A percentile compares a stretch with the other conserved stretches of the same genome.
Evolutionary conservation across 2,797 vertebrate species (phyloP).

Genomic region (Micrastur ruficollis): DNA sequence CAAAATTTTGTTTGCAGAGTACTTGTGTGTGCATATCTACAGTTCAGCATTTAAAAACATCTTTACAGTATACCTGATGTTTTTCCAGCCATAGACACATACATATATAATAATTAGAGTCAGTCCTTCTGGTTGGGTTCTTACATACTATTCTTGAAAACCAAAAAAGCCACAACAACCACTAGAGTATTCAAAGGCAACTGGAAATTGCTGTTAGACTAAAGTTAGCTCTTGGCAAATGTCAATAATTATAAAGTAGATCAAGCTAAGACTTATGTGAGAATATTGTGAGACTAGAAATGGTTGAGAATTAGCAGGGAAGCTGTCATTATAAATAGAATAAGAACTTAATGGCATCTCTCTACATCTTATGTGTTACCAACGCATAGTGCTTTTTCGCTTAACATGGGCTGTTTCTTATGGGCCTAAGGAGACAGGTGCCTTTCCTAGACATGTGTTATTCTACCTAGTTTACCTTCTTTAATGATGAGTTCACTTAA

Average conservation of each 20-base stretch:
- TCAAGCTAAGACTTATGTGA: background rate
- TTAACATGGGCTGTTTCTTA: background rate
- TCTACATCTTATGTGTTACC: background rate
- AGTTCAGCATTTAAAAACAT: background rate
- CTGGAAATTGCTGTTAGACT: background rate
- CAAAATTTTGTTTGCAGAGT: background rate
- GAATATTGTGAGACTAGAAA: background rate
- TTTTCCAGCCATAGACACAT: background rate
- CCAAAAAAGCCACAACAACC: background rate
- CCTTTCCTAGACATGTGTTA: background rate
- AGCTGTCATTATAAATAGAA: background rate
- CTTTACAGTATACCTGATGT: background rate
- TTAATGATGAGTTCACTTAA: background rate
- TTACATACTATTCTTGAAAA: background rate
- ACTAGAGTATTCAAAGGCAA: background rate
- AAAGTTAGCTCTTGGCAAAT: background rate
- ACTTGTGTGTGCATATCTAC: background rate
- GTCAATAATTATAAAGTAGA: background rate
- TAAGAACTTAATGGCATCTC: background rate
- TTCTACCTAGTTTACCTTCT: background rate
- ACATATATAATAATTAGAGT: background rate
- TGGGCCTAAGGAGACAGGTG: background rate
- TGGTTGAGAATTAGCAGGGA: background rate
- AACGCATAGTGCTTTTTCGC: background rate
- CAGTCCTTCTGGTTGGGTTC: background rate